phyloP scores from a whole-genome alignment of 2,113 vertebrate genomes.

The Callionymus lyra region DNA sequence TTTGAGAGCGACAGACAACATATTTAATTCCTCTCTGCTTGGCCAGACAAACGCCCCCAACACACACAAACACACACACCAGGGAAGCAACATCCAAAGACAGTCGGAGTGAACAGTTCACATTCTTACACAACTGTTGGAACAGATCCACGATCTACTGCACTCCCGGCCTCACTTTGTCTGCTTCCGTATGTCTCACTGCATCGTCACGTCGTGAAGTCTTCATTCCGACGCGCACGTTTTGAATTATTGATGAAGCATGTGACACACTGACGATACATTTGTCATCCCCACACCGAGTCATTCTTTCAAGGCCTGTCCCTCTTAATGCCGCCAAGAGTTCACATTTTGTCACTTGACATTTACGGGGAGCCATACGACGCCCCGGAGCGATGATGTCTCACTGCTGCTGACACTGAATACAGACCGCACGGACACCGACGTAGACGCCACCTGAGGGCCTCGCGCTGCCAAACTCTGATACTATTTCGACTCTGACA shows the following conservation, averaged over 20 bases:
- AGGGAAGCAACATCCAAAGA: constrained; percentile 9
- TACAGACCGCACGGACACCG: constrained; percentile 25
- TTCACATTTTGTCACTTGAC: constrained; percentile 60
- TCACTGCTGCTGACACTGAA: constrained; percentile 39
- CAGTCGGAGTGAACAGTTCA: constrained; percentile 25
- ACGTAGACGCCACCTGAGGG: constrained; percentile 35
- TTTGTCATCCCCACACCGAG: constrained; percentile 56
- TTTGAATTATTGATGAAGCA: constrained; percentile 60
- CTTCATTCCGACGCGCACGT: constrained; percentile 10
- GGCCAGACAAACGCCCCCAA: constrained; percentile 3
- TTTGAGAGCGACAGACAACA: constrained; percentile 37
- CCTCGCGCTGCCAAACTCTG: background rate
- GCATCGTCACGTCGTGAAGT: constrained; percentile 21
- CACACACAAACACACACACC: background rate
- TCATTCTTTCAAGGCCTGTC: constrained; percentile 45
- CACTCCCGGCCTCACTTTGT: constrained; percentile 25
- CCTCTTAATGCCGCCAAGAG: constrained; percentile 43
- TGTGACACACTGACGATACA: constrained; percentile 50
- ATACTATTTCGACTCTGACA: too few relatives aligned
- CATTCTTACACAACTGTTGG: constrained; percentile 26
- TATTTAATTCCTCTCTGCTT: constrained; percentile 37
- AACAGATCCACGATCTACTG: constrained; percentile 40
- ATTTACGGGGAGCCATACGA: constrained; percentile 49
- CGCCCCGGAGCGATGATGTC: constrained; percentile 39
- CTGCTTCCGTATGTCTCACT: constrained; percentile 26